Conservation (phyloP, 2,113 vertebrate genomes). For the Morphnarchus princeps region DNA sequence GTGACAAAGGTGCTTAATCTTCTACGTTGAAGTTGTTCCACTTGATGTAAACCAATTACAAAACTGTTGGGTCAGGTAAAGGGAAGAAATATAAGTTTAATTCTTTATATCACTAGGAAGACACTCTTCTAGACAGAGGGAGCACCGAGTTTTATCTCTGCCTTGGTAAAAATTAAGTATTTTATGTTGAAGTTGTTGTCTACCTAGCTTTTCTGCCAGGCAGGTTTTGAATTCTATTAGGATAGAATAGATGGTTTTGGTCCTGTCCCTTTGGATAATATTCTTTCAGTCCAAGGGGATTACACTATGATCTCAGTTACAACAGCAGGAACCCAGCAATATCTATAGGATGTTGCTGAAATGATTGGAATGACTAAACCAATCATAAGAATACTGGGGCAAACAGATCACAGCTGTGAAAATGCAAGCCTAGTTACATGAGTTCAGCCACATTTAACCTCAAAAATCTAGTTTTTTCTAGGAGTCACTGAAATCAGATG, state of each 20-base stretch:
- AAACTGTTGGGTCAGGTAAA: neutral
- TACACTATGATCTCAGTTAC: neutral
- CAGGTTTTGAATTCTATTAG: neutral
- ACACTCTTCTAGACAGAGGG: neutral
- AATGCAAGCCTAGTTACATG: neutral
- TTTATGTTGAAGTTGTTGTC: neutral
- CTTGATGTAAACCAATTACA: neutral
- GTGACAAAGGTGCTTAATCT: neutral
- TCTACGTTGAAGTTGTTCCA: neutral
- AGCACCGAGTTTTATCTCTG: neutral
- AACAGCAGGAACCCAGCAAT: neutral
- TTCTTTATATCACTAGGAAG: neutral
- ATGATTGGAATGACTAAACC: neutral
- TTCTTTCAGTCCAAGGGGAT: neutral
- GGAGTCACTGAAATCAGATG: neutral
- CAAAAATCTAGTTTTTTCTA: neutral
- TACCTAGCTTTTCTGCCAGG: neutral
- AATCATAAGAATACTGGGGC: neutral
- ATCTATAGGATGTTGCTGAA: neutral
- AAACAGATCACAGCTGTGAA: neutral
- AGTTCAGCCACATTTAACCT: neutral
- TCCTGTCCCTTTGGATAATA: neutral
- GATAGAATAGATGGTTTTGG: neutral
- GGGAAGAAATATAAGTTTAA: neutral
- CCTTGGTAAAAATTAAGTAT: neutral